Evolutionary conservation across 2,888 invertebrate genomes (phyloP).

Genomic region (Napeogenes sylphis): DNA sequence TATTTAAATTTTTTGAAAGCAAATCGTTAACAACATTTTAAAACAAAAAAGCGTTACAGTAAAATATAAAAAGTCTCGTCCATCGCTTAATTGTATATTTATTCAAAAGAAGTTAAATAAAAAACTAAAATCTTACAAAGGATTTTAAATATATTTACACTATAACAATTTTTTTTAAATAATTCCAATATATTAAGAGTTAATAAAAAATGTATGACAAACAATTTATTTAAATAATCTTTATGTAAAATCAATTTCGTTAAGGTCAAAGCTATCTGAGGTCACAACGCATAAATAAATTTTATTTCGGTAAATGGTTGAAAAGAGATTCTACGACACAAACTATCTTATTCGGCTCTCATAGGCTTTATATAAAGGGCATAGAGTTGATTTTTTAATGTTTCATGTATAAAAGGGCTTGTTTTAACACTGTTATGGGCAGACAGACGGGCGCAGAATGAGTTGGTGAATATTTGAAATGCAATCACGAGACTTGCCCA

Average conservation of each 20-base stretch:
- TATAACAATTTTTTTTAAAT: background rate
- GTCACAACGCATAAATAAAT: slow-evolving; percentile 65
- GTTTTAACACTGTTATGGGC: slow-evolving; percentile 51
- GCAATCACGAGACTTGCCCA: slow-evolving; percentile 69
- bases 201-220: slow-evolving; percentile 39
- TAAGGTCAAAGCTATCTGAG: slow-evolving; percentile 50
- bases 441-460: slow-evolving; percentile 70
- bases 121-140: too few relatives aligned
- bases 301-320: slow-evolving; percentile 44
- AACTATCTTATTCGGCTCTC: slow-evolving; percentile 24
- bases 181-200: background rate
- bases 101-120: too few relatives aligned
- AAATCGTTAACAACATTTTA: too few relatives aligned
- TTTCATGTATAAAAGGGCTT: slow-evolving; percentile 6
- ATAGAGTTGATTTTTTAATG: slow-evolving; percentile 27
- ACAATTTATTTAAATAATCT: slow-evolving; percentile 39
- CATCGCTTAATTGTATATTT: too few relatives aligned
- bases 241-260: slow-evolving; percentile 57
- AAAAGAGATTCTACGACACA: slow-evolving; percentile 38
- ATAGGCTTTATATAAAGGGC: background rate
- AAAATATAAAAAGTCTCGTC: too few relatives aligned
- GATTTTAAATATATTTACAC: too few relatives aligned
- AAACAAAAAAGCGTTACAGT: too few relatives aligned
- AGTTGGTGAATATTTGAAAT: slow-evolving; percentile 74
- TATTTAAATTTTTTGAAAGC: too few relatives aligned